These are phyloP conservation scores for Erinaceus europaeus DNA, from an alignment of 2,113 vertebrate genomes.

Conservation along the genomic window DNA sequence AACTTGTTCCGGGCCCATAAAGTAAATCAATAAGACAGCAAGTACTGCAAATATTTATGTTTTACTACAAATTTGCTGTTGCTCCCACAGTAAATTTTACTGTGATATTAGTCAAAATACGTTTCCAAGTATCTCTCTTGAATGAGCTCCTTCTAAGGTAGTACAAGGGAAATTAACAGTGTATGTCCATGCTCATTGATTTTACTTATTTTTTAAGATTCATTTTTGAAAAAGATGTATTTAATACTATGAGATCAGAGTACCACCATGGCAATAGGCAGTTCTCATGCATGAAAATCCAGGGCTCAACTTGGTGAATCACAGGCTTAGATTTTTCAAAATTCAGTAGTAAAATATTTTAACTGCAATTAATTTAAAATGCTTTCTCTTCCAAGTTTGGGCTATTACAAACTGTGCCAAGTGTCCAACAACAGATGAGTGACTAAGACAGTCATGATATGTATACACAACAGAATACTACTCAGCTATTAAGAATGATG, in stretches of 20 bases:
- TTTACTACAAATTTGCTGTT: neutral
- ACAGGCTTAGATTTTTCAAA: too few relatives aligned
- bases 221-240: slow-evolving; percentile 23
- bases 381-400: too few relatives aligned
- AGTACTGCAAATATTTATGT: neutral
- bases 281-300: too few relatives aligned
- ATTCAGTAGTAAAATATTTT: neutral
- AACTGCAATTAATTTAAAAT: neutral
- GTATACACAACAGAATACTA: too few relatives aligned
- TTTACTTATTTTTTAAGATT: neutral
- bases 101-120: neutral
- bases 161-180: neutral
- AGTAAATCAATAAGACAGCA: neutral
- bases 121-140: neutral
- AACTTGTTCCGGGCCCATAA: neutral
- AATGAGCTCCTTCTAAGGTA: neutral
- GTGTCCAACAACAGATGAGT: too few relatives aligned
- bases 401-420: too few relatives aligned
- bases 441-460: too few relatives aligned
- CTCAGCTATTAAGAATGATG: too few relatives aligned
- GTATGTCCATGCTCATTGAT: neutral
- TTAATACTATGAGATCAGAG: too few relatives aligned
- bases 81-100: neutral
- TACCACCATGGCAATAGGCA: too few relatives aligned
- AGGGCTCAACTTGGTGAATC: too few relatives aligned